Evolutionary conservation across 2,797 vertebrate species (phyloP).

Genomic region (Myotis myotis): DNA sequence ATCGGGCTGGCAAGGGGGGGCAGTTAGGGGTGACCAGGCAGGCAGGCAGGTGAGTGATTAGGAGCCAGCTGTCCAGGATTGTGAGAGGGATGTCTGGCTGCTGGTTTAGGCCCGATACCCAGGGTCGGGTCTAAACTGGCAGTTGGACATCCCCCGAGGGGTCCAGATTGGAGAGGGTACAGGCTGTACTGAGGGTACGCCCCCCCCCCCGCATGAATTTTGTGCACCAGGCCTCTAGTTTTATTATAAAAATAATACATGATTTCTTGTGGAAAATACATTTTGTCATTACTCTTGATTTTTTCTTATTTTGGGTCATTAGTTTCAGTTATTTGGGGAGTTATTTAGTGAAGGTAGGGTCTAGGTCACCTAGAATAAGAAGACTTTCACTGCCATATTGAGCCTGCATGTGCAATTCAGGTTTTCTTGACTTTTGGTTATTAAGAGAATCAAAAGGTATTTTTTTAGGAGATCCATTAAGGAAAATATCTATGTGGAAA

Average conservation of each 20-base stretch:
- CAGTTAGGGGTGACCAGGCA: too few species aligned
- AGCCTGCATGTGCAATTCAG: not conserved
- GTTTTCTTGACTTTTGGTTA: not conserved
- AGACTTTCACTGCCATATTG: not conserved
- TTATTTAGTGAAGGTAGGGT: not conserved
- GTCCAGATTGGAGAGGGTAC: too few species aligned
- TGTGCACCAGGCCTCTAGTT: too few species aligned
- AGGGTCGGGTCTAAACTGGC: too few species aligned
- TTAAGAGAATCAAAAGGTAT: not conserved
- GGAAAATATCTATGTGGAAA: not conserved
- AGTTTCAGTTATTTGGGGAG: not conserved
- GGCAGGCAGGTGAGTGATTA: too few species aligned
- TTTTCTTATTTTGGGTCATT: not conserved
- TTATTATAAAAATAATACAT: slow-evolving; percentile 55
- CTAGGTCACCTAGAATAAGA: not conserved
- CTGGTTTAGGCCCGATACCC: too few species aligned
- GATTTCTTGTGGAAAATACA: not conserved
- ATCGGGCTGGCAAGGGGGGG: too few species aligned
- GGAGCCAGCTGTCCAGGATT: too few species aligned
- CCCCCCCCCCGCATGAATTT: too few species aligned
- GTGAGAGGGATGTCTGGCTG: too few species aligned
- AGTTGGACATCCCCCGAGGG: too few species aligned
- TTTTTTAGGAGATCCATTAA: not conserved
- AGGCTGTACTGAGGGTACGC: too few species aligned
- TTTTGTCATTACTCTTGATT: not conserved